Evolutionary conservation across 2,797 vertebrate genomes (phyloP).

Genomic region (Corythornis leucogaster): DNA sequence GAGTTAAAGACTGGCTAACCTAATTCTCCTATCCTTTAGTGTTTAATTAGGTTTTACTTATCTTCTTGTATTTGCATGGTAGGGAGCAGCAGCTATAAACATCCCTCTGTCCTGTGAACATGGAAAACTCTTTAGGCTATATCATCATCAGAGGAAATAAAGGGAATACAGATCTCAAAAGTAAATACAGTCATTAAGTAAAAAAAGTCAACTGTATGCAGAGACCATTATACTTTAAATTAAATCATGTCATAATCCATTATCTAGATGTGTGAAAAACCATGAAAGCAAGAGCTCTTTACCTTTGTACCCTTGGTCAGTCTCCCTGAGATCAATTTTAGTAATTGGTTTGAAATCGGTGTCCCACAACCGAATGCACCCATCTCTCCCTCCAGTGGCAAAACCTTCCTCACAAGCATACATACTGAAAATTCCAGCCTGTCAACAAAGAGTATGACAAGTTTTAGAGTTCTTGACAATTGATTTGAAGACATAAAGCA

Average conservation of each 20-base stretch:
- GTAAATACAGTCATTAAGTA: not conserved
- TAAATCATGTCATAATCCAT: not conserved
- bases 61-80: not conserved
- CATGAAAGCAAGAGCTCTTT: slow-evolving; percentile 27
- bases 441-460: slow-evolving; percentile 28
- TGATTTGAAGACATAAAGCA: not conserved
- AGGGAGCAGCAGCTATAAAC: not conserved
- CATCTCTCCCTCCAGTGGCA: slow-evolving; percentile 93
- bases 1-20: not conserved
- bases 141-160: not conserved
- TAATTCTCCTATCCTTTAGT: not conserved
- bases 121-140: not conserved
- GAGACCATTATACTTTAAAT: not conserved
- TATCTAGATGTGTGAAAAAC: not conserved
- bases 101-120: not conserved
- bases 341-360: slow-evolving; percentile 96
- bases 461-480: not conserved
- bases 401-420: slow-evolving; percentile 96
- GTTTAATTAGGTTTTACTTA: not conserved
- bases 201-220: not conserved
- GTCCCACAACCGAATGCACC: slow-evolving; percentile 95
- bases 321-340: slow-evolving; percentile 95
- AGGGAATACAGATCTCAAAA: not conserved
- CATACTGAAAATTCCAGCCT: slow-evolving; percentile 99
- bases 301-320: slow-evolving; percentile 97